Evolutionary conservation across 2,797 vertebrate species (phyloP), one percentile per base, ranked within the genome.

Genomic region (Hydrolagus colliei): DNA sequence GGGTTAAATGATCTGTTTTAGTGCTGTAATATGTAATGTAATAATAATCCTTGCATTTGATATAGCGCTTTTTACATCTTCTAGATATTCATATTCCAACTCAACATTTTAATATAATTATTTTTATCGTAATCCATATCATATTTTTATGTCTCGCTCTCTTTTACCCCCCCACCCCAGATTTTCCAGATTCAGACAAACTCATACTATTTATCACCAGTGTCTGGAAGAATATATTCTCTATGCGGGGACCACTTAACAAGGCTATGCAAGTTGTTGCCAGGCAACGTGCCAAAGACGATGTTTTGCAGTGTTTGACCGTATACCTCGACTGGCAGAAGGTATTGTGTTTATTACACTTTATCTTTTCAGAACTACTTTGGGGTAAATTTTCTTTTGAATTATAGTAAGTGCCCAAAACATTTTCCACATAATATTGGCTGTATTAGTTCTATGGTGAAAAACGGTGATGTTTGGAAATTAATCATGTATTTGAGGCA

Each of bases 321-420:
- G 89, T 91, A 1, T 97, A 95, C 88, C 93, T 98, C 78, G 93
- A 86, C 77, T 99, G 97, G 97, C 95, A 97, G n/a, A 95, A 96
- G 97, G 98, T 98, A 91, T 91, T 65, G 27, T 79, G 10, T 86
- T 11, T 73, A 9, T 67, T 68, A 16, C 35, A 52, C 16, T 86
- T 86, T 12, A 27, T 16, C 9, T 85, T 18, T 85, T 22, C 32
- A 4, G 16, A n/a, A 14, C 12, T 27, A 12, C 32, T 14, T 74
- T 74, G 73, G 27, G 32, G 73, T 2, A 74, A 41, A 16, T 74
- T 16, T 74, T 74, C 18, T 13, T 41, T 74, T 74, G 4, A 35
- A 14, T 74, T 41, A 13, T 35, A 14, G 7, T 41, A 9, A 74
- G 5, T 74, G 14, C 13, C 32, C 73, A 74, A 35, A 41, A 32